Evolutionary conservation across 2,113 vertebrate genomes (phyloP).

Genomic region (Salminus brasiliensis): DNA sequence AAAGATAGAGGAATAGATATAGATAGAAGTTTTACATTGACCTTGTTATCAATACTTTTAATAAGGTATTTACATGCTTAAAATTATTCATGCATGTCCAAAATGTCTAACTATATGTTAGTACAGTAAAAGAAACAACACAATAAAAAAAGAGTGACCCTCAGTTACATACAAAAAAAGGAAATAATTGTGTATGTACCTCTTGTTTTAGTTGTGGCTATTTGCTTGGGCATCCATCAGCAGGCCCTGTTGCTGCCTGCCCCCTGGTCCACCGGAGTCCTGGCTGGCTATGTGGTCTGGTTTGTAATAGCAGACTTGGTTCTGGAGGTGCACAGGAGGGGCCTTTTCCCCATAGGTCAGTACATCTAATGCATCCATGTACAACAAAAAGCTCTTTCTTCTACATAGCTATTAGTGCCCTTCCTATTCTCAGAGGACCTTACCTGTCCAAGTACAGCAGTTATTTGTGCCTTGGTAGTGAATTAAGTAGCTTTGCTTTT

Average conservation of each 20-base stretch:
- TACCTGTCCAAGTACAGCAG: not conserved
- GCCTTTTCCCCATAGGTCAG: conserved; percentile 45
- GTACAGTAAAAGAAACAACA: not conserved
- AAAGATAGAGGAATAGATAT: too few relatives aligned
- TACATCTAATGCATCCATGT: conserved; percentile 11
- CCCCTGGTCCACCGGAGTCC: conserved; percentile 76
- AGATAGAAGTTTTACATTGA: too few relatives aligned
- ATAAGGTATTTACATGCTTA: too few relatives aligned
- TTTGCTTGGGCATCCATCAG: conserved; percentile 85
- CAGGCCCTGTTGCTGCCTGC: conserved; percentile 79
- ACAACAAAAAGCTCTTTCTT: not conserved
- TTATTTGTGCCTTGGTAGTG: conserved; percentile 35
- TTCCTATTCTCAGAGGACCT: not conserved
- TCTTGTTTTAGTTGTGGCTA: conserved; percentile 67
- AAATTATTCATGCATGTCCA: too few relatives aligned
- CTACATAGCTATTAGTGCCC: not conserved
- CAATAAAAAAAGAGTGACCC: not conserved
- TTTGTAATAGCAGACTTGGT: conserved; percentile 77
- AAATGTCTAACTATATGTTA: too few relatives aligned
- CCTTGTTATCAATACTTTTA: too few relatives aligned
- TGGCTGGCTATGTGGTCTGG: conserved; percentile 84
- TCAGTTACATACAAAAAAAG: not conserved
- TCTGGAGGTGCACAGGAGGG: conserved; percentile 76
- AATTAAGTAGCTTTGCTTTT: conserved; percentile 2
- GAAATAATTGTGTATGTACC: not conserved